A percentile compares a stretch with the other conserved stretches of the same genome.
phyloP scores from a whole-genome alignment of 2,888 invertebrate species.

The Parnassius glacialis region DNA sequence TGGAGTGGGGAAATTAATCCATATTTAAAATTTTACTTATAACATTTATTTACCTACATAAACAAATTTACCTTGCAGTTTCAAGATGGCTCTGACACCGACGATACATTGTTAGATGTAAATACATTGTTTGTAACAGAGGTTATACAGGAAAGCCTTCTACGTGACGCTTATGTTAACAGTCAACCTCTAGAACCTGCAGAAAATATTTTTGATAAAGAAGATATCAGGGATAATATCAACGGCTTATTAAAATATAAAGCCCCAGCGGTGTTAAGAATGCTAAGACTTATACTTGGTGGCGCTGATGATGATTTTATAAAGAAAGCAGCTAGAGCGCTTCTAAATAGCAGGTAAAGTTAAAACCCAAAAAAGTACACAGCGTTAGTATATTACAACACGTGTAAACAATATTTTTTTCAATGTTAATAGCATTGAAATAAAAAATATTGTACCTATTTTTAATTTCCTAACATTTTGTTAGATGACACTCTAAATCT shows the following conservation, averaged over 20 bases:
- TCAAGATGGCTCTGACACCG: conserved; percentile 41
- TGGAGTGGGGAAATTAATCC: too few species aligned
- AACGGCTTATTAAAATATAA: conserved; percentile 56
- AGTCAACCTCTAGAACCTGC: conserved; percentile 42
- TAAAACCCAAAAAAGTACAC: too few species aligned
- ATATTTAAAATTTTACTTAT: not conserved
- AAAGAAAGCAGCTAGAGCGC: conserved; percentile 43
- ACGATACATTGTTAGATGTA: conserved; percentile 51
- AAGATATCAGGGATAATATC: conserved; percentile 46
- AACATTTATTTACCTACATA: not conserved
- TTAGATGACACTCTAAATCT: too few species aligned
- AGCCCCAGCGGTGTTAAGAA: conserved; percentile 58
- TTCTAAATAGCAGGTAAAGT: conserved; percentile 50
- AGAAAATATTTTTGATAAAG: conserved; percentile 46
- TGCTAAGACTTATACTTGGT: conserved; percentile 52
- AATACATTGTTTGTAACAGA: conserved; percentile 63
- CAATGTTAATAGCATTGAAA: too few species aligned
- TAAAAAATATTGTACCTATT: too few species aligned
- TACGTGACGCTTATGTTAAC: conserved; percentile 48
- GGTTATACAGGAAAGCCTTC: conserved; percentile 63
- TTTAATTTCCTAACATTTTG: too few species aligned
- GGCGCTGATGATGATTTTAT: conserved; percentile 48
- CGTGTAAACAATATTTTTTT: too few species aligned
- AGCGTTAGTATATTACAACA: too few species aligned
- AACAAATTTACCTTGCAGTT: conserved; percentile 38